Base-by-base conservation (phyloP, 2,888 invertebrate genomes). In the Epirrita christyi region DNA sequence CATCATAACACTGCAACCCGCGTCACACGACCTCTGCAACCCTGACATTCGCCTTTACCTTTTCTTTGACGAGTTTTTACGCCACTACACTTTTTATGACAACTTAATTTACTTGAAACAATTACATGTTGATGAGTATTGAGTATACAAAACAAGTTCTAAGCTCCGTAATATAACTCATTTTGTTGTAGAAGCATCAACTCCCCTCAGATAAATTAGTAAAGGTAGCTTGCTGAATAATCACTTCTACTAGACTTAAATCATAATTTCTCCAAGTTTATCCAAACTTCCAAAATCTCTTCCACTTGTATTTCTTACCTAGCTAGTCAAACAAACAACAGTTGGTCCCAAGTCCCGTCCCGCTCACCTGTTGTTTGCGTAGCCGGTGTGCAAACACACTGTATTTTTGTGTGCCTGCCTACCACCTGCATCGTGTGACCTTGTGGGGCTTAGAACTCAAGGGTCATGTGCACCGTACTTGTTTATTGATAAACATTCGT, bases 321-420 rank as follows among this genome's bases (percentile, higher is more conserved):
- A 36, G 14, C 38, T 6, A 32, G 27, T 38, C 40, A 44, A 44
- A 51, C 45, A 59, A 56, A 51, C 56, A 62, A 56, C 61, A 61
- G 62, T 66, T 64, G 60, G 46, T 13, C 32, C 28, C 32, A 6
- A 10, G 54, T 56, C 57, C 21, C 3, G 32, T 2, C 32, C 55
- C 54, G 59, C 68, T 71, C 78, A 76, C 74, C 77, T 76, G 76
- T 71, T 79, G 74, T 78, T 75, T 78, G 60, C 64, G 54, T 54
- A 59, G 59, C 65, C 62, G 72, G 76, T 70, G 76, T 57, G 59
- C 78, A 83, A 82, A 83, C 78, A 84, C 57, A 27, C 55, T 45
- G 49, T 80, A 70, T 79, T 80, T 77, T 69, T 82, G 83, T 82
- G 82, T 76, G 72, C 66, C 71, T 77, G 72, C 83, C 71, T 77